Conservation (phyloP, 2,797 vertebrate genomes). For the Danio tinwini region DNA sequence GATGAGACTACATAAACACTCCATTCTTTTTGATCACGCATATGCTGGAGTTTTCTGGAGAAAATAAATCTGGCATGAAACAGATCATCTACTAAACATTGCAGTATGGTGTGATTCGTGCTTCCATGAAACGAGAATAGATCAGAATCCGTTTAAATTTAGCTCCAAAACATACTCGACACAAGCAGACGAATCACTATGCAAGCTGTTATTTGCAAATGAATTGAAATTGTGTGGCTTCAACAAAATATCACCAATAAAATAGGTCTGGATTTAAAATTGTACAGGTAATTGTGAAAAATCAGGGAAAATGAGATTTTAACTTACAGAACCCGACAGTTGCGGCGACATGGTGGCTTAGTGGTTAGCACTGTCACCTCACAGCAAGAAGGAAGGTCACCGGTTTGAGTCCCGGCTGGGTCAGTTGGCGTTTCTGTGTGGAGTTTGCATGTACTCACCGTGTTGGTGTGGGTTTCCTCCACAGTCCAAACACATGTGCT, state of each 20-base stretch:
- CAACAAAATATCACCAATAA: not conserved
- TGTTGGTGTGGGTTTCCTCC: too few species aligned
- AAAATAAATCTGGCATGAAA: not conserved
- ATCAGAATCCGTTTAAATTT: not conserved
- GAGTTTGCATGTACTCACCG: too few species aligned
- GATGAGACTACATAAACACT: not conserved
- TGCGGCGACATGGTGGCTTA: not conserved
- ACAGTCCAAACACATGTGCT: too few species aligned
- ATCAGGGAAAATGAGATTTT: not conserved
- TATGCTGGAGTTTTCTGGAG: not conserved
- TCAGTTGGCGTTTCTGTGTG: too few species aligned
- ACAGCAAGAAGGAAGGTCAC: too few species aligned
- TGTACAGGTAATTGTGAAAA: not conserved
- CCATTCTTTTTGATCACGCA: not conserved
- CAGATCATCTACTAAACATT: not conserved
- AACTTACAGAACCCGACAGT: not conserved
- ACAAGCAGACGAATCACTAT: too few species aligned
- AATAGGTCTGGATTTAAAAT: not conserved
- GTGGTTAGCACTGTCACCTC: too few species aligned
- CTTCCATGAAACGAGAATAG: not conserved
- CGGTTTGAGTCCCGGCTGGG: too few species aligned
- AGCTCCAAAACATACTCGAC: not conserved
- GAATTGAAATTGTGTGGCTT: not conserved
- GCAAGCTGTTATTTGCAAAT: not conserved
- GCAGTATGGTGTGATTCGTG: constrained; percentile 1